Evolutionary conservation across 2,797 vertebrate genomes (phyloP), one percentile per base, ranked within the genome.

Genomic region (Balearica regulorum): DNA sequence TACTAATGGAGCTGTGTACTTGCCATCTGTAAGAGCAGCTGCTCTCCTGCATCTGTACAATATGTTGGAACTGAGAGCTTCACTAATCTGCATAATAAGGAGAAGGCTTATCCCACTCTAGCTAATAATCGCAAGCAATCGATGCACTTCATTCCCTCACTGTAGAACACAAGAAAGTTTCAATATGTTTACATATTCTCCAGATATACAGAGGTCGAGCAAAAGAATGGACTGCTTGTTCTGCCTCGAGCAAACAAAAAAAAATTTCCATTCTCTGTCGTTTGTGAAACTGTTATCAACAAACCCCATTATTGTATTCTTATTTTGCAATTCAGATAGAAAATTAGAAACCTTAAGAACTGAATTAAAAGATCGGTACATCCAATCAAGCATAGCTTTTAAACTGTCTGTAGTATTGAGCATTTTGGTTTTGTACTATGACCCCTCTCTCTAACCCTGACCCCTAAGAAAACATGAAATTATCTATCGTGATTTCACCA

Each of bases 11-110:
- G 99, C 98, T 98, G 99, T 99, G 99, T 99, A 99, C 98, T 99
- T 99, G 98, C 99, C 99, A 99, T 99, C 99, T 99, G 99, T 98
- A 99, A 98, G 98, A 99, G 99, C 99, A 99, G 99, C 99, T 99
- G 99, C 99, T 99, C 99, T 98, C 98, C 98, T 98, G 98, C 99
- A 99, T 99, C 99, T 99, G 99, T 99, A 99, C 99, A 99, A 99
- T 99, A 99, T 99, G 99, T 98, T 99, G 98, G 98, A 99, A 98
- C 98, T 97, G 98, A 99, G 99, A 99, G 99, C 99, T 99, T 98
- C 98, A 98, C 99, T 99, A 99, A 99, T 99, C 99, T 99, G 99
- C 99, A 99, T 99, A 99, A 99, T 99, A 99, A 99, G 99, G 98
- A 99, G 99, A 99, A 99, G 99, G 98, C 99, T 99, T 99, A 99